Percentiles rank a stretch among this genome's conserved stretches.
Conservation (phyloP, 2,888 invertebrate genomes). For the Tachina grossa region DNA sequence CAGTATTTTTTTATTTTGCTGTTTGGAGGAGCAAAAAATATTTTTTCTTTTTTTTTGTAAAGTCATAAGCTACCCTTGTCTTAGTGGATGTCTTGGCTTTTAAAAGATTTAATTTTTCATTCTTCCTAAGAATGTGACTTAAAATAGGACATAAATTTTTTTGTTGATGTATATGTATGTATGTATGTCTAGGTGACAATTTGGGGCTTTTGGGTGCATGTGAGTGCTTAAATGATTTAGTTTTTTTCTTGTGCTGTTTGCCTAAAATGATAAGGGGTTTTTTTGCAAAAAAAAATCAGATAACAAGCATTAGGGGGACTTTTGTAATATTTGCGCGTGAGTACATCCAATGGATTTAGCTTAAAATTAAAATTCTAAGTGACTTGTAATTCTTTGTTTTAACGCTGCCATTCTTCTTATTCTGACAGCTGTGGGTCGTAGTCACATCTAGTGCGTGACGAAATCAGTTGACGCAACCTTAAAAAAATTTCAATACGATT, state of each 20-base stretch:
- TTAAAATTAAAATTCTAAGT: conserved; percentile 79
- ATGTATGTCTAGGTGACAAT: conserved; percentile 60
- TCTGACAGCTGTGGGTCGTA: conserved; percentile 60
- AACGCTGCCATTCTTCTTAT: conserved; percentile 58
- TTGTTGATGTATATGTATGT: background rate
- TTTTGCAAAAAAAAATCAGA: conserved; percentile 29
- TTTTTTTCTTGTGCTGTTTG: conserved; percentile 51
- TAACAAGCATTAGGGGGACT: conserved; percentile 53
- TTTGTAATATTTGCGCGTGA: conserved; percentile 71
- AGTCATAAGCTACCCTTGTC: conserved; percentile 55
- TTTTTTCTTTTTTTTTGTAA: conserved; percentile 1
- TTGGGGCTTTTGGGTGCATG: conserved; percentile 58
- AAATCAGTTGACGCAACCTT: conserved; percentile 50
- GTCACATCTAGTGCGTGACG: conserved; percentile 65
- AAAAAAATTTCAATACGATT: conserved; percentile 65
- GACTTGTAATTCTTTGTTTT: conserved; percentile 77
- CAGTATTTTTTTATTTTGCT: conserved; percentile 17
- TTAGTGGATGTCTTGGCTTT: conserved; percentile 60
- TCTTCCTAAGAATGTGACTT: conserved; percentile 36
- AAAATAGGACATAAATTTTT: conserved; percentile 12
- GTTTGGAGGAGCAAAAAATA: background rate
- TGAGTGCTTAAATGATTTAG: conserved; percentile 68
- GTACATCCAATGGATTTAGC: conserved; percentile 56
- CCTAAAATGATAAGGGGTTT: conserved; percentile 78
- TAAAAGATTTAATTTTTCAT: conserved; percentile 68